Base-by-base conservation (phyloP, 2,113 vertebrate species). In the Macroglossus sobrinus region DNA sequence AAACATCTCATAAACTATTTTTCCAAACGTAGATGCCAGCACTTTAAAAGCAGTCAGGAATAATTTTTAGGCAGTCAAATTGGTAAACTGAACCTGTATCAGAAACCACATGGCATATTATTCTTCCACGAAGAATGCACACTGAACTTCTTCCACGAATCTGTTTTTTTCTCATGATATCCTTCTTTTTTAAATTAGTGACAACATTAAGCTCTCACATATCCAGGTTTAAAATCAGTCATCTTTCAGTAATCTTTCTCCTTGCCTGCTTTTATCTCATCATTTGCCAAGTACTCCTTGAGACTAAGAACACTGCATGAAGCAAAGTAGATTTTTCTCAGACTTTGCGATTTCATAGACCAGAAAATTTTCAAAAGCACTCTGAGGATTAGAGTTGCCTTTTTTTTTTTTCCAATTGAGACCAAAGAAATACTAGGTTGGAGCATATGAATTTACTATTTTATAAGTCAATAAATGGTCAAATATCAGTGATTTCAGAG, bases 31-130 rank as follows among this genome's bases (percentile, higher is more conserved):
- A 22, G 50, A 88, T 57, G n/a, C 33, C 12, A 79, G 55, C 50
- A 53, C 59, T 95, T 92, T 79, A 45, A 59, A 93, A 95, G 84
- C 35, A 86, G 15, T 45, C 66, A 94, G 33, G 55, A 50, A 74
- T 35, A 66, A 76, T 59, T 84, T 94, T 80, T 81, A 94, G 78
- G 16, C 16, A 93, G 63, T 69, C 63, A 63, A 47, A 35, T 26
- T 78, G 55, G 75, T 68, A 68, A 68, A 79, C 4, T 68, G 50
- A 96, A 57, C 15, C 75, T 61, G 22, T 19, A 24, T 47, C 18
- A 94, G 71, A 88, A 88, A 81, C 69, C 57, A 76, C 4, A 80
- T 19, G 15, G 68, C 7, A 82, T 53, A 47, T 53, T 50, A 86
- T 59, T 61, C 24, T 22, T 35, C 61, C 84, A 63, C n/a, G n/a